Evolutionary conservation across 2,888 invertebrate species (phyloP).

Genomic region (Temnothorax ravouxi): DNA sequence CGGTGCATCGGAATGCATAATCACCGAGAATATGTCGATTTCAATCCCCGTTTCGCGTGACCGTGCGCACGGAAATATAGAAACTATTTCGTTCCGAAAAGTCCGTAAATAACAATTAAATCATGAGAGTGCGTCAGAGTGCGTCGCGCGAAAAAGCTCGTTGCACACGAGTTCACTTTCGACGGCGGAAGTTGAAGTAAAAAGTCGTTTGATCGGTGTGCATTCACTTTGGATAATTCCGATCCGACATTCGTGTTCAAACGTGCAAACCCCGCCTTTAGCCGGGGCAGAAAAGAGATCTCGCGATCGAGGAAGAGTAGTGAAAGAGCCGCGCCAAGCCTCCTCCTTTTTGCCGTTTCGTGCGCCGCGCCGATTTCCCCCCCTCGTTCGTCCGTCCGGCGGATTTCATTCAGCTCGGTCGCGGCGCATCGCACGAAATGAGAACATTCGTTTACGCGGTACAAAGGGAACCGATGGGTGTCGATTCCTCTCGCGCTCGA

Average conservation of each 20-base stretch:
- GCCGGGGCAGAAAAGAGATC: not conserved
- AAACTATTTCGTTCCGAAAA: not conserved
- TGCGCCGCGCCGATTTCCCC: slow-evolving; percentile 63
- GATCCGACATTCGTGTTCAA: slow-evolving; percentile 25
- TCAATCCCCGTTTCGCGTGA: not conserved
- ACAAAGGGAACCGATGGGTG: slow-evolving; percentile 58
- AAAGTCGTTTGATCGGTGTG: not conserved
- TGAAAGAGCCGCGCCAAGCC: not conserved
- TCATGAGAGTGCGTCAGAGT: not conserved
- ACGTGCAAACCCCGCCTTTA: slow-evolving; percentile 36
- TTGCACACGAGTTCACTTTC: not conserved
- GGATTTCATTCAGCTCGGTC: slow-evolving; percentile 70
- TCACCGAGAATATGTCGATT: not conserved
- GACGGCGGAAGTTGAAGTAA: slow-evolving; percentile 3
- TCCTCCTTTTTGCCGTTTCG: slow-evolving; percentile 48
- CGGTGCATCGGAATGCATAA: not conserved
- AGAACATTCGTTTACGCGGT: slow-evolving; percentile 71
- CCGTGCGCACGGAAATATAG: not conserved
- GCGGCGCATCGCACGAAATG: slow-evolving; percentile 66
- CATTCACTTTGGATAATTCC: slow-evolving; percentile 13
- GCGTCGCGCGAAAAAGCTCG: not conserved
- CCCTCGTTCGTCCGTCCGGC: slow-evolving; percentile 59
- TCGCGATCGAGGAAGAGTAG: not conserved
- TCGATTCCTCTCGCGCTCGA: slow-evolving; percentile 1
- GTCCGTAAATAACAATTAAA: not conserved